Conservation (phyloP, 2,888 invertebrate species). For the Chymomyza procnemis region DNA sequence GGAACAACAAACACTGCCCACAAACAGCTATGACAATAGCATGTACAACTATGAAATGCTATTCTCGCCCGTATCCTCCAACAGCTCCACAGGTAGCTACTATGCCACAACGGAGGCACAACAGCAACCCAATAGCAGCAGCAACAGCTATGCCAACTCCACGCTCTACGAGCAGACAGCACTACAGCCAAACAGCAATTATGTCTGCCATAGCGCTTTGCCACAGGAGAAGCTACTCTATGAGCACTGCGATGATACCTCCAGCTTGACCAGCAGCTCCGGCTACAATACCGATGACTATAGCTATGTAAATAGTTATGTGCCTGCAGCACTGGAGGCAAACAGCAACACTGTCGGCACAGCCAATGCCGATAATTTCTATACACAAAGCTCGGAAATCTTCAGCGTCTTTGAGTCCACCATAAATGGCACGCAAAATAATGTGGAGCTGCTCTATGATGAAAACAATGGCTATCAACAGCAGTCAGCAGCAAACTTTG, state of each 20-base stretch:
- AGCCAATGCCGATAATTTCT: conserved; percentile 41
- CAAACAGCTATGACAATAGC: conserved; percentile 21
- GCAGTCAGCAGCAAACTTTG: conserved; percentile 28
- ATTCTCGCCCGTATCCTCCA: conserved; percentile 58
- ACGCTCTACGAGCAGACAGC: conserved; percentile 26
- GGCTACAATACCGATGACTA: conserved; percentile 76
- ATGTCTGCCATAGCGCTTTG: conserved; percentile 22
- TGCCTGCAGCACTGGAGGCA: conserved; percentile 34
- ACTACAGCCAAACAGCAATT: conserved; percentile 22
- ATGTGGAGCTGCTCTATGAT: conserved; percentile 54
- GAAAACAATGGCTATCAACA: conserved; percentile 57
- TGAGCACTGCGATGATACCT: conserved; percentile 78
- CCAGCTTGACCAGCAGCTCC: conserved; percentile 76
- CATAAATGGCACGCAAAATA: conserved; percentile 28
- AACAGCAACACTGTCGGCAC: conserved; percentile 36
- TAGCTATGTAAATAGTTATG: conserved; percentile 56
- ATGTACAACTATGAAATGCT: conserved; percentile 48
- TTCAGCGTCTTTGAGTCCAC: conserved; percentile 69
- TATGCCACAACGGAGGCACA: conserved; percentile 36
- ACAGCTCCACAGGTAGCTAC: conserved; percentile 52
- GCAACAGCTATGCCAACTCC: conserved; percentile 20
- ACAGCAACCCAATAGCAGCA: conserved; percentile 35
- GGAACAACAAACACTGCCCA: conserved; percentile 25
- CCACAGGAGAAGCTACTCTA: conserved; percentile 62
- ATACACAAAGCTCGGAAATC: conserved; percentile 61